Evolutionary conservation across 2,888 invertebrate species (phyloP).

Genomic region (Iphiclides podalirius): DNA sequence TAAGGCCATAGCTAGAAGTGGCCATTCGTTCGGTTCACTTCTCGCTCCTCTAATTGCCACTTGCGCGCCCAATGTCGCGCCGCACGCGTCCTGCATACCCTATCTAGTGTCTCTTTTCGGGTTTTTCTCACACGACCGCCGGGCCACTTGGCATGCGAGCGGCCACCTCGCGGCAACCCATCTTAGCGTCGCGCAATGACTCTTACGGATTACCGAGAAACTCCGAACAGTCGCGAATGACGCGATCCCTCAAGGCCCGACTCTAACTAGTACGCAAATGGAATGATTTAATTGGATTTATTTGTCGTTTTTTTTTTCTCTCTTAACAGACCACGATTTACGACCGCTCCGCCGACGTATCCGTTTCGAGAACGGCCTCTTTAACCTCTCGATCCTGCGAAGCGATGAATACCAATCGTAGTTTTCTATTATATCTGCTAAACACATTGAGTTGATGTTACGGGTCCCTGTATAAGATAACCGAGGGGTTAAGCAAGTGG

Average conservation of each 20-base stretch:
- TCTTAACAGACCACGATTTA: neutral
- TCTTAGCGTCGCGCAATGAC: slow-evolving; percentile 55
- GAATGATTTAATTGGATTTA: slow-evolving; percentile 43
- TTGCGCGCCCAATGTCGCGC: slow-evolving; percentile 29
- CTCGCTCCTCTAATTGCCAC: slow-evolving; percentile 54
- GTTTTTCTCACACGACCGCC: slow-evolving; percentile 56
- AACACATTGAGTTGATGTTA: slow-evolving; percentile 2
- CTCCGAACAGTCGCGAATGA: slow-evolving; percentile 44
- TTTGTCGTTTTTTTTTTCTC: slow-evolving; percentile 12
- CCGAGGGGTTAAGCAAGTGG: no score
- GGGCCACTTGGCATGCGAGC: slow-evolving; percentile 55
- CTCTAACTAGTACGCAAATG: slow-evolving; percentile 44
- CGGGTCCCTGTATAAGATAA: no score
- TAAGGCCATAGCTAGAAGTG: no score
- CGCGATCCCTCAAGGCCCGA: slow-evolving; percentile 49
- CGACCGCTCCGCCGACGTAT: slow-evolving; percentile 1
- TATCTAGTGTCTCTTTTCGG: slow-evolving; percentile 49
- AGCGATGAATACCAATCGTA: neutral
- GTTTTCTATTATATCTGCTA: slow-evolving; percentile 5
- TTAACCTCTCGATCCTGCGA: neutral
- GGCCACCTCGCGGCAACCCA: slow-evolving; percentile 29
- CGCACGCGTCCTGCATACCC: slow-evolving; percentile 40
- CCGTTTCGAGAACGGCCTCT: slow-evolving; percentile 8
- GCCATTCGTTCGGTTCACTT: no score
- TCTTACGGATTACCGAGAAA: slow-evolving; percentile 58